A percentile compares a stretch with the other conserved stretches of the same genome.
Evolutionary conservation across 2,888 invertebrate species (phyloP).

Genomic region (Pterostichus madidus): DNA sequence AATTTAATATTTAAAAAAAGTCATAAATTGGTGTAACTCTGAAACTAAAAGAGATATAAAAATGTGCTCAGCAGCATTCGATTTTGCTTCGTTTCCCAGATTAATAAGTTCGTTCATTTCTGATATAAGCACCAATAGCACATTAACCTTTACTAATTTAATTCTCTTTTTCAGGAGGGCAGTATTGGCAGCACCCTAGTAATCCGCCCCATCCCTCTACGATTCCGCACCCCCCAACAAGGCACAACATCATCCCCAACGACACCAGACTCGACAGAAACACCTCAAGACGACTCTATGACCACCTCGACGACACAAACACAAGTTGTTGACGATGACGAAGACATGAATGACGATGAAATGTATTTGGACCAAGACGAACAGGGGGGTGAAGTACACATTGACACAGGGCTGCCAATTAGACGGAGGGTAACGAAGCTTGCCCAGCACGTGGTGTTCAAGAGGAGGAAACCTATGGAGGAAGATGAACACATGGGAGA

Average conservation of each 20-base stretch:
- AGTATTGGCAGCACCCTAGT: conserved; percentile 94
- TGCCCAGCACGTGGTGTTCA: conserved; percentile 89
- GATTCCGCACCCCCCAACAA: conserved; percentile 78
- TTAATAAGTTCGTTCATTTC: background rate
- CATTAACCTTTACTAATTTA: background rate
- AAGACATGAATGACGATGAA: conserved; percentile 81
- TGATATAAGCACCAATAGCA: background rate
- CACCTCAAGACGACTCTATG: conserved; percentile 26
- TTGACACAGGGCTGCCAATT: conserved; percentile 82
- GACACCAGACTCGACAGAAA: conserved; percentile 70
- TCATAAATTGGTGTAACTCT: no score
- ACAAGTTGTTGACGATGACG: conserved; percentile 69
- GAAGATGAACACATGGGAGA: conserved; percentile 86
- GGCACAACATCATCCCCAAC: conserved; percentile 54
- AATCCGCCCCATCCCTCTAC: conserved; percentile 90
- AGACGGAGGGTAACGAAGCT: conserved; percentile 72
- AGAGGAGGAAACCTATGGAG: conserved; percentile 79
- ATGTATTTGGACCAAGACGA: conserved; percentile 86
- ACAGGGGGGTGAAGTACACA: conserved; percentile 82
- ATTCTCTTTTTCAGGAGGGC: conserved; percentile 85
- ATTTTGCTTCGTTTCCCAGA: no score
- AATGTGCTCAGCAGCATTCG: no score
- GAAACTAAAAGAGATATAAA: no score
- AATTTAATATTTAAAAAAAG: no score
- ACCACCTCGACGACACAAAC: conserved; percentile 70